phyloP scores from a whole-genome alignment of 2,888 invertebrate species.

The Metacarcinus magister region DNA sequence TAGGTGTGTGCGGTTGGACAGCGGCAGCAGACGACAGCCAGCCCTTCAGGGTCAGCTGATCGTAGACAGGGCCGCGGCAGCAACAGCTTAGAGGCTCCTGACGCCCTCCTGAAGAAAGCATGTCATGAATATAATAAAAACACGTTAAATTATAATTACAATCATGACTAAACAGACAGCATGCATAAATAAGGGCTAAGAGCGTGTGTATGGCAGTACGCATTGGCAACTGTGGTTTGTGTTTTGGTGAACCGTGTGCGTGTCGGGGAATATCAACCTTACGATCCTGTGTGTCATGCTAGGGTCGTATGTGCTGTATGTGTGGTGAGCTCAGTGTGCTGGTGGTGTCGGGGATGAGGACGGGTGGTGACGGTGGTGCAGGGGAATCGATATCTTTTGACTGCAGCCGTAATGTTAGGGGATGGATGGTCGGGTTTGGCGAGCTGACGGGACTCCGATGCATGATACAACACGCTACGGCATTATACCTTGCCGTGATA shows the following conservation, averaged over 20 bases:
- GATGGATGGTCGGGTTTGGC: neutral
- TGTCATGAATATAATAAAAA: neutral
- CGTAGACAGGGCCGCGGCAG: neutral
- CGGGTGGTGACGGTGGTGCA: slow-evolving; percentile 21
- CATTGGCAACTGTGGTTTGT: neutral
- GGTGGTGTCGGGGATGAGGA: neutral
- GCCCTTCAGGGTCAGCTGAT: slow-evolving; percentile 17
- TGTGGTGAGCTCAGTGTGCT: neutral
- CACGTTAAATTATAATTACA: neutral
- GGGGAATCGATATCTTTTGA: neutral
- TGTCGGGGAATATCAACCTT: neutral
- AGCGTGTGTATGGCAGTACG: neutral
- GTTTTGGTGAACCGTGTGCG: neutral
- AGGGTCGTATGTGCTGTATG: neutral
- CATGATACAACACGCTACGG: neutral
- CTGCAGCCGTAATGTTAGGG: neutral
- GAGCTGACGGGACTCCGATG: neutral
- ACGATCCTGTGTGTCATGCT: neutral
- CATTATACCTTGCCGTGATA: neutral
- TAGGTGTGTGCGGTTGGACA: neutral
- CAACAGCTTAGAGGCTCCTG: neutral
- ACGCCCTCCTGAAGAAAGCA: neutral
- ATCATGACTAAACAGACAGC: too few relatives aligned
- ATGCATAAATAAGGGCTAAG: neutral
- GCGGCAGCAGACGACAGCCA: slow-evolving; percentile 33